phyloP scores from a whole-genome alignment of 2,113 vertebrate genomes.

The Jacana jacana region DNA sequence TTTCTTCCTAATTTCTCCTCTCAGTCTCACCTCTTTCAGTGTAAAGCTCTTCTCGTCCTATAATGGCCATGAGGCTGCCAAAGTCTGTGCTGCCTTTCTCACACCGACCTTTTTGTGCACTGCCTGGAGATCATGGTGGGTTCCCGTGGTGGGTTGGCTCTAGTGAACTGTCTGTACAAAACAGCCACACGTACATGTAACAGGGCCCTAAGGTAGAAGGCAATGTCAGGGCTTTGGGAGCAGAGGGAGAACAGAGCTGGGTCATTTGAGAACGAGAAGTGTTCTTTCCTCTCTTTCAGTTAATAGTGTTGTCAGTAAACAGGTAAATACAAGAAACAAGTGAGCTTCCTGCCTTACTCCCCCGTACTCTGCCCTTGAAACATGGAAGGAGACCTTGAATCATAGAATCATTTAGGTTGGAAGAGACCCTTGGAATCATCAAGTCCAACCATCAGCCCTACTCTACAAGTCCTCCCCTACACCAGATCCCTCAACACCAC shows the following conservation, averaged over 20 bases:
- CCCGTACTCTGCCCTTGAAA: neutral
- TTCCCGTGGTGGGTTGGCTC: neutral
- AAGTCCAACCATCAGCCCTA: too few relatives aligned
- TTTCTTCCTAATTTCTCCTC: too few relatives aligned
- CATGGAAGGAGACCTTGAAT: rapidly evolving
- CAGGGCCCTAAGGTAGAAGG: neutral
- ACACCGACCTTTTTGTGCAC: neutral
- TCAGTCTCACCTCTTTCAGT: too few relatives aligned
- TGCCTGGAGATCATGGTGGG: neutral
- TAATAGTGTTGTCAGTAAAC: neutral
- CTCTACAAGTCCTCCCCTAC: too few relatives aligned
- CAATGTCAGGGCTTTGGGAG: neutral
- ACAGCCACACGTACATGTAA: rapidly evolving
- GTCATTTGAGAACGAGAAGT: neutral
- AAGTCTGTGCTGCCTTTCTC: neutral
- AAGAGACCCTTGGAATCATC: too few relatives aligned
- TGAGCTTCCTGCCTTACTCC: neutral
- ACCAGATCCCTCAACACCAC: too few relatives aligned
- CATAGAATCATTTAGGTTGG: too few relatives aligned
- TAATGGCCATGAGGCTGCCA: neutral
- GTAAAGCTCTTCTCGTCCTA: too few relatives aligned
- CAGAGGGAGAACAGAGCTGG: neutral
- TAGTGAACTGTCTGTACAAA: neutral
- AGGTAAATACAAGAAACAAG: neutral
- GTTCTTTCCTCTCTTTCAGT: neutral